Base-by-base conservation (phyloP, 2,797 vertebrate species). In the Lacerta viridis region DNA sequence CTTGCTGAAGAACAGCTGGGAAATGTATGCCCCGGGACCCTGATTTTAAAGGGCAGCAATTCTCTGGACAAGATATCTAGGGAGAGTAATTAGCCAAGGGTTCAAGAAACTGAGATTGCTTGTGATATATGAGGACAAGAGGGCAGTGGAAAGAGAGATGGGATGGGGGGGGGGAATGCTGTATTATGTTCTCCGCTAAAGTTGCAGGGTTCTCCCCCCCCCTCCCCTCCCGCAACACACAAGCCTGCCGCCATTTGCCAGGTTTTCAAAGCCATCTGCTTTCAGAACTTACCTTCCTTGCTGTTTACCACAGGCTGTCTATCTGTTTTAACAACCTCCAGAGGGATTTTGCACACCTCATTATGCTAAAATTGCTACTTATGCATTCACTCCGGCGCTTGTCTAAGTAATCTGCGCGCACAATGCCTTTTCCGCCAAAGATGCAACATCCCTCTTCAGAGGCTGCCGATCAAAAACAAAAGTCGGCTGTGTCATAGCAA, bases 281-380 rank as follows among this genome's bases (percentile, higher is more conserved):
- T 97, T 96, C 96, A 97, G 97, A 97, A 94, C 93, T 93, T 97
- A 97, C 96, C 96, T 97, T 97, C 95, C 96, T 96, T 92, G 94
- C 96, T 97, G 97, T 98, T 97, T 97, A 97, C 97, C 85, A 90
- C 95, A 96, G 97, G 92, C 97, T 97, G 96, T 96, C 97, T 97
- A 96, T 96, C 97, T 97, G 96, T 97, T 97, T 97, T 98, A 98
- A 98, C 97, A 98, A 98, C 97, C 96, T 97, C 97, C 97, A 85
- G 91, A 95, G 97, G 97, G 97, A 97, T 96, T 97, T 96, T 95
- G 94, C 95, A 96, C 80, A 93, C 95, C 97, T 97, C 96, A 96
- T 97, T 98, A 97, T 97, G 97, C 97, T n/a, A 97, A 97, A 97
- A 96, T 95, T 94, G 94, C 96, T 97, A 92, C 95, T 97, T 97